Conservation (phyloP, 2,888 invertebrate genomes). For the Campopleginae sp. region DNA sequence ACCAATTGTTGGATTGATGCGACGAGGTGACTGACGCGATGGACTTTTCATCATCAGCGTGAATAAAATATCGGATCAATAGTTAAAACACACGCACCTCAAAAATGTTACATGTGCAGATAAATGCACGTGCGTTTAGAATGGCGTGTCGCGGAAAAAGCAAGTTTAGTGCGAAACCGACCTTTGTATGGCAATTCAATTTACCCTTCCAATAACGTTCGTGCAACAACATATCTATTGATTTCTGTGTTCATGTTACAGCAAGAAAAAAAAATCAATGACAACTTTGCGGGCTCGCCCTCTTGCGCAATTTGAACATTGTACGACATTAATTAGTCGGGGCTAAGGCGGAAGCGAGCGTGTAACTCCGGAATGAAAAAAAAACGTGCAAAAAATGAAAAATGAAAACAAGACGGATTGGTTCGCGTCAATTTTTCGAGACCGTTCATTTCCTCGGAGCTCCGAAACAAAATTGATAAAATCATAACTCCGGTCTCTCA, state of each 20-base stretch:
- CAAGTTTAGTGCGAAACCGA: slow-evolving; percentile 35
- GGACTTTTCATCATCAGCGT: slow-evolving; percentile 27
- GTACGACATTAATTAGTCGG: not conserved
- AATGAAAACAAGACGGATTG: not conserved
- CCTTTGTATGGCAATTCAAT: slow-evolving; percentile 50
- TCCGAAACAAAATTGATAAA: not conserved
- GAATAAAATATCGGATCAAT: slow-evolving; percentile 37
- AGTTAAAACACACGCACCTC: not conserved
- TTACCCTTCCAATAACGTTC: slow-evolving; percentile 59
- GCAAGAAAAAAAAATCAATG: not conserved
- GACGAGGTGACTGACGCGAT: slow-evolving; percentile 7
- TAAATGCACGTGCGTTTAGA: not conserved
- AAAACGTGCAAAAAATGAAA: not conserved
- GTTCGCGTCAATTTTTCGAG: not conserved
- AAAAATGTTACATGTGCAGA: not conserved
- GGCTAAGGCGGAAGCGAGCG: not conserved
- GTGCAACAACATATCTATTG: slow-evolving; percentile 1
- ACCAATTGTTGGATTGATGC: slow-evolving; percentile 1
- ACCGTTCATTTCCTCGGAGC: not conserved
- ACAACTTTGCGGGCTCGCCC: not conserved
- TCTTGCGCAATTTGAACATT: not conserved
- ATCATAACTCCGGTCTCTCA: not conserved
- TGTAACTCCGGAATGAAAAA: not conserved
- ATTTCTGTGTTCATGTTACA: not conserved
- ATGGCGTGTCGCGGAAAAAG: slow-evolving; percentile 10